Evolutionary conservation across 2,888 invertebrate species (phyloP).

Genomic region (Drosophila hamatofila): DNA sequence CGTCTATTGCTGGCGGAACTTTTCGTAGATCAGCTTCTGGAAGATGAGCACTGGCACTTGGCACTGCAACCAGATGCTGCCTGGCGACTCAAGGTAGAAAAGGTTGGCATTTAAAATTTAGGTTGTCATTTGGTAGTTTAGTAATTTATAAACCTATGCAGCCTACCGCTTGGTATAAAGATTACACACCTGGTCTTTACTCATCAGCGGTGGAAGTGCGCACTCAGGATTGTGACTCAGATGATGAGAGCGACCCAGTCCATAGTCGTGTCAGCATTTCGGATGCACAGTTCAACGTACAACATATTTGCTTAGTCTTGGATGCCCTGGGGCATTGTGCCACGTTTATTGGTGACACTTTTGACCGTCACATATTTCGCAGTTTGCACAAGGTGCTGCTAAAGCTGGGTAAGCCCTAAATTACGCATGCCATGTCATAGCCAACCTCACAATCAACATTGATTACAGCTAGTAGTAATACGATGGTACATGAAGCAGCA

Average conservation of each 20-base stretch:
- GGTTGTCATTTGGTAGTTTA: too few species aligned
- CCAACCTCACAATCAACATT: not conserved
- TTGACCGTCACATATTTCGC: slow-evolving; percentile 88
- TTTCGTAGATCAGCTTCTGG: slow-evolving; percentile 80
- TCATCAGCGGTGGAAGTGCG: slow-evolving; percentile 84
- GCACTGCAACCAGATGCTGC: slow-evolving; percentile 79
- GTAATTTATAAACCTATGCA: slow-evolving; percentile 29
- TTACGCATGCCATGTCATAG: too few species aligned
- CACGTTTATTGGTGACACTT: slow-evolving; percentile 86
- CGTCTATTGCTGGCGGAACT: slow-evolving; percentile 64
- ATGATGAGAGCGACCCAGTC: slow-evolving; percentile 74
- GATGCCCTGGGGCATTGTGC: slow-evolving; percentile 90
- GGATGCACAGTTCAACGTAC: slow-evolving; percentile 88
- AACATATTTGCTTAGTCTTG: slow-evolving; percentile 89
- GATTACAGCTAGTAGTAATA: slow-evolving; percentile 88
- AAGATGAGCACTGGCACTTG: slow-evolving; percentile 83
- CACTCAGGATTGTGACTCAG: slow-evolving; percentile 80
- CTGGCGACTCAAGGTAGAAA: slow-evolving; percentile 69
- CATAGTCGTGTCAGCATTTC: slow-evolving; percentile 71
- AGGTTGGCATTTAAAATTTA: slow-evolving; percentile 69
- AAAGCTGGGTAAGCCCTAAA: slow-evolving; percentile 87
- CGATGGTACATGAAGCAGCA: slow-evolving; percentile 88
- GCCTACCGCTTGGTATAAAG: slow-evolving; percentile 82
- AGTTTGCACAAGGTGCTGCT: slow-evolving; percentile 90
- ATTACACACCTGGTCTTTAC: slow-evolving; percentile 84